Evolutionary conservation across 2,797 vertebrate genomes (phyloP), one percentile per base, ranked within the genome.

Genomic region (Pelobates cultripes): DNA sequence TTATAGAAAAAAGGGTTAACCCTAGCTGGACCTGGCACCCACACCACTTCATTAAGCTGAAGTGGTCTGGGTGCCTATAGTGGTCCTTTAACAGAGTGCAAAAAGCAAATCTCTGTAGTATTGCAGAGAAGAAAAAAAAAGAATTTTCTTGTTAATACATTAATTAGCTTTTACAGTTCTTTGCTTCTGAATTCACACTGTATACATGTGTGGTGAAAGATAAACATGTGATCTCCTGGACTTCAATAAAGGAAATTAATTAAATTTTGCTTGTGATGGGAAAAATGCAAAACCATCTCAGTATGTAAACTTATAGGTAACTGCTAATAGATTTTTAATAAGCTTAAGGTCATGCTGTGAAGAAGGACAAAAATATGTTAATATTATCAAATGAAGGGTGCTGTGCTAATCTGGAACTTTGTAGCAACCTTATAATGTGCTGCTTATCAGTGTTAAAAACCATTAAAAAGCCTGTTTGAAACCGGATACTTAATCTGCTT

Each of bases 291-390:
- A 82, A 77, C 42, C 55, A 73, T 77, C 71, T 82, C 47, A 70
- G 68, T 44, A 12, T 73, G 69, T 7, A 76, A 70, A 77, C 64
- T 72, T 51, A 68, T 73, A 82, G 70, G 75, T 82, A 82, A 82
- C 74, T 69, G 78, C 61, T 78, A 82, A 82, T 82, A 82, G 74
- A 82, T 73, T 82, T 28, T 82, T 47, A 82, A 72, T 81, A 61
- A 14, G 42, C 66, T 73, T 77, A 70, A 77, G 61, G 63, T 43
- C 76, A 61, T 74, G 76, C 51, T 78, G 76, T 5, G 76, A 78
- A 83, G 53, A 83, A 74, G 43, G 51, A 43, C 10, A 72, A 73
- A 40, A 69, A 73, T 69, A 78, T 78, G 75, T 78, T 82, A 82
- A 78, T 78, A 40, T 43, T 74, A 63, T 57, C 70, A 82, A 61